Percentiles rank a stretch among this genome's conserved stretches.
Conservation (phyloP, 2,113 vertebrate species). For the Xyliphius kryptos region DNA sequence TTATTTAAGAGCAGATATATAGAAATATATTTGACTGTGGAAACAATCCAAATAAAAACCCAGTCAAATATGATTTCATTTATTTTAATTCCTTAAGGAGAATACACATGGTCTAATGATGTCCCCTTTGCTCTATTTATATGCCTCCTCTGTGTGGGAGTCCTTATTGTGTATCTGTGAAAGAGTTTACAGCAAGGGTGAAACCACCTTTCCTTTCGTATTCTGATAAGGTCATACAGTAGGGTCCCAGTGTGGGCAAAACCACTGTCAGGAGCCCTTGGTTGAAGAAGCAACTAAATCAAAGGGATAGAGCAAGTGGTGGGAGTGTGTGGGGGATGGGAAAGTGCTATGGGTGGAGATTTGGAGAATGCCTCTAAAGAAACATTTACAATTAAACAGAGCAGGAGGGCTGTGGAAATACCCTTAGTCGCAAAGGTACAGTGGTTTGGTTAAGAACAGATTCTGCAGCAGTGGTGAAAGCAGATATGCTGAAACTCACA, state of each 20-base stretch:
- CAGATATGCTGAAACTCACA: background rate
- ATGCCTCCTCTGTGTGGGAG: slow-evolving; percentile 16
- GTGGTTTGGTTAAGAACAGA: background rate
- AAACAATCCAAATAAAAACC: background rate
- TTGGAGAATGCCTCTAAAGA: slow-evolving; percentile 26
- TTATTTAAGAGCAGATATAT: background rate
- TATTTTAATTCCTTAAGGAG: slow-evolving; percentile 16
- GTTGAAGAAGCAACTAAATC: slow-evolving; percentile 37
- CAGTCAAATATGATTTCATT: slow-evolving; percentile 7
- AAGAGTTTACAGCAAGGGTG: slow-evolving; percentile 39
- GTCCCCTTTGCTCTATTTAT: no score
- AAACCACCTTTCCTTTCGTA: slow-evolving; percentile 47
- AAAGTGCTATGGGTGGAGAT: slow-evolving; percentile 25
- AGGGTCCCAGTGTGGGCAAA: slow-evolving; percentile 35
- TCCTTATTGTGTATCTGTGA: slow-evolving; percentile 29
- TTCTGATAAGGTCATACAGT: slow-evolving; percentile 44
- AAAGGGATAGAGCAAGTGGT: slow-evolving; percentile 31
- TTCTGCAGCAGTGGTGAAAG: slow-evolving; percentile 1
- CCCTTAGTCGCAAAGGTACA: slow-evolving; percentile 4
- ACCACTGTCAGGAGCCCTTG: slow-evolving; percentile 38
- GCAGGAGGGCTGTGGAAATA: slow-evolving; percentile 15
- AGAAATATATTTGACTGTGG: background rate
- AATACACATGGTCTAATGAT: no score
- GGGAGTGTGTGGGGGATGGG: slow-evolving; percentile 13
- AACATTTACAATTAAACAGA: slow-evolving; percentile 40